Percentiles rank a stretch among this genome's conserved stretches.
These are phyloP conservation scores for Trogon surrucura DNA, from an alignment of 2,113 vertebrate species.

Conservation along the genomic window DNA sequence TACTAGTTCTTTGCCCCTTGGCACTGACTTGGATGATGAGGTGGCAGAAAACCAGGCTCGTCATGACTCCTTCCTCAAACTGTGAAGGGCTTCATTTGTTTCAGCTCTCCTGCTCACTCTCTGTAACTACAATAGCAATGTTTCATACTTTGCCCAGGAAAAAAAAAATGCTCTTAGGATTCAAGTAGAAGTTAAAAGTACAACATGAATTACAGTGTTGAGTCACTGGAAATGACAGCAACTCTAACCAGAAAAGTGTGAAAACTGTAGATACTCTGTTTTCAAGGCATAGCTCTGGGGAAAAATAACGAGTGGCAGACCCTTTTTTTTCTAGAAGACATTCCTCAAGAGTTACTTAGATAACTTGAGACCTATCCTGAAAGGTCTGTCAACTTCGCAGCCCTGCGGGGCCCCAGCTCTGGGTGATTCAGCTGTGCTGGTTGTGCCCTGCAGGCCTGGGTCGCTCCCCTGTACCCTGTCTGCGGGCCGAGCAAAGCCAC, in stretches of 20 bases:
- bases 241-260: constrained; percentile 37
- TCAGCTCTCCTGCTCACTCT: neutral
- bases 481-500: neutral
- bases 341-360: neutral
- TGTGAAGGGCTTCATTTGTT: neutral
- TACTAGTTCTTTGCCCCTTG: neutral
- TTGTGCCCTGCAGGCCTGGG: neutral
- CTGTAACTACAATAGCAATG: neutral
- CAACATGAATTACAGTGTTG: constrained; percentile 31
- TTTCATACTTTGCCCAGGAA: constrained; percentile 24
- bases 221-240: constrained; percentile 47
- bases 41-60: neutral
- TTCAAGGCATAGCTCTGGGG: constrained; percentile 5
- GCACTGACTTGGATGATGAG: neutral
- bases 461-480: neutral
- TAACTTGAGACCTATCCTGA: neutral
- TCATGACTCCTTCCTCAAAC: neutral
- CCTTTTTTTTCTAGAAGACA: neutral
- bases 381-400: neutral
- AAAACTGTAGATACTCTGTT: constrained; percentile 35
- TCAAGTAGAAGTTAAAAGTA: constrained; percentile 47
- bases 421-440: neutral
- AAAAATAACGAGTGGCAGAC: neutral
- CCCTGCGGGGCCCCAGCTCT: neutral
- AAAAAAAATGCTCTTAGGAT: constrained; percentile 25